Evolutionary conservation across 2,113 vertebrate species (phyloP).

Genomic region (Anarrhichthys ocellatus): DNA sequence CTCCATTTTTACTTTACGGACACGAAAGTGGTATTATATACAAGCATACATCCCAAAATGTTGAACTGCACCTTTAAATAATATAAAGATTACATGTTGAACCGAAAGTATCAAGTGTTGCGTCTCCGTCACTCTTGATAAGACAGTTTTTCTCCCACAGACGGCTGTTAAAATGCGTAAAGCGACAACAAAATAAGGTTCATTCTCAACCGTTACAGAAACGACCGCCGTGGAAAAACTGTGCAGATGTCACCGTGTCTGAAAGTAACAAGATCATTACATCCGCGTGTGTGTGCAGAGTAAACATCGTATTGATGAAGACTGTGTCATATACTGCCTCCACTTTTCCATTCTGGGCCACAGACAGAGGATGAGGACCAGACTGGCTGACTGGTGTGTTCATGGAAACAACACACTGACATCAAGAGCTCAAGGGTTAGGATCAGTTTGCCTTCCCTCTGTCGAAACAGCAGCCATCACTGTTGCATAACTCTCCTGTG

Average conservation of each 20-base stretch:
- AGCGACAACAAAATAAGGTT: neutral
- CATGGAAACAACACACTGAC: slow-evolving; percentile 55
- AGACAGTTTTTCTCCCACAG: neutral
- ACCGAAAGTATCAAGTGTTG: neutral
- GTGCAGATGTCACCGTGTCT: neutral
- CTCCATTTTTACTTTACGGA: neutral
- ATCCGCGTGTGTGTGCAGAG: neutral
- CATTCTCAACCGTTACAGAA: neutral
- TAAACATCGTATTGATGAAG: slow-evolving; percentile 1
- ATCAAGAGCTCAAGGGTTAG: slow-evolving; percentile 30
- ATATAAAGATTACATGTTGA: neutral
- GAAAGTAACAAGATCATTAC: neutral
- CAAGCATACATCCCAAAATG: neutral
- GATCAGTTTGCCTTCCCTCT: slow-evolving; percentile 39
- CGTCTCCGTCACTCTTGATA: neutral
- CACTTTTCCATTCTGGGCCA: slow-evolving; percentile 34
- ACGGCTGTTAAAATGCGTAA: neutral
- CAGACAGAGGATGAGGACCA: slow-evolving; percentile 14
- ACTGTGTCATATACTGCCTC: slow-evolving; percentile 15
- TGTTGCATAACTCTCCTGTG: slow-evolving; percentile 20
- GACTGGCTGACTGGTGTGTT: slow-evolving; percentile 12
- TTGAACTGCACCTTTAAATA: neutral
- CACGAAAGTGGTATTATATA: neutral
- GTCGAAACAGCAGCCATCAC: slow-evolving; percentile 13
- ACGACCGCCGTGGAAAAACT: neutral